These are phyloP conservation scores for Alauda arvensis DNA, from an alignment of 2,797 vertebrate genomes.

Conservation along the genomic window DNA sequence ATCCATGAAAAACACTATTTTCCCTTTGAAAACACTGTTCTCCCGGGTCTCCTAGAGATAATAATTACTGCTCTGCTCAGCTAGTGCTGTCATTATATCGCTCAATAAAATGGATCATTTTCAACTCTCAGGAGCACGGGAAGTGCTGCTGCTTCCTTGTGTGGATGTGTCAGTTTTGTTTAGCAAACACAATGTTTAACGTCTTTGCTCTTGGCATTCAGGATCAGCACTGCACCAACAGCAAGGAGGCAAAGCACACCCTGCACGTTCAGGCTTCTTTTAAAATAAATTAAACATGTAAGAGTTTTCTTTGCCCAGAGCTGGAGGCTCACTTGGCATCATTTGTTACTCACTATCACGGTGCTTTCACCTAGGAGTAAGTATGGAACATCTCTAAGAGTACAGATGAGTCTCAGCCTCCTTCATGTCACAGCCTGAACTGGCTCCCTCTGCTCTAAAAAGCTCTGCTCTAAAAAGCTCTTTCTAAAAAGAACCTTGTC, in stretches of 20 bases:
- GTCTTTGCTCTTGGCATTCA: conserved; percentile 46
- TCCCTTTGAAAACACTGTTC: conserved; percentile 70
- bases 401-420: background rate
- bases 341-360: background rate
- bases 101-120: conserved; percentile 78
- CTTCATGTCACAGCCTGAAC: background rate
- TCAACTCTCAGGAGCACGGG: conserved; percentile 63
- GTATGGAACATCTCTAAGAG: background rate
- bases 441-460: background rate
- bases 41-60: conserved; percentile 70
- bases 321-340: background rate
- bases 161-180: conserved; percentile 71
- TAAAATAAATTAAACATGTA: background rate
- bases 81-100: conserved; percentile 63
- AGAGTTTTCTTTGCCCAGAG: background rate
- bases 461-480: background rate
- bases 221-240: conserved; percentile 34
- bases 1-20: conserved; percentile 69
- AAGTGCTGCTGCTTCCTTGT: conserved; percentile 57
- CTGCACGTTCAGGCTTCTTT: conserved; percentile 4
- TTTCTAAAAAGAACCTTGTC: background rate
- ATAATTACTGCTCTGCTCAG: conserved; percentile 73
- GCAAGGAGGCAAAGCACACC: conserved; percentile 23
- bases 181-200: conserved; percentile 73
- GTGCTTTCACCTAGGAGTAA: background rate